Conservation (phyloP, 1,140 invertebrate species). For the Thaumetopoea pityocampa region DNA sequence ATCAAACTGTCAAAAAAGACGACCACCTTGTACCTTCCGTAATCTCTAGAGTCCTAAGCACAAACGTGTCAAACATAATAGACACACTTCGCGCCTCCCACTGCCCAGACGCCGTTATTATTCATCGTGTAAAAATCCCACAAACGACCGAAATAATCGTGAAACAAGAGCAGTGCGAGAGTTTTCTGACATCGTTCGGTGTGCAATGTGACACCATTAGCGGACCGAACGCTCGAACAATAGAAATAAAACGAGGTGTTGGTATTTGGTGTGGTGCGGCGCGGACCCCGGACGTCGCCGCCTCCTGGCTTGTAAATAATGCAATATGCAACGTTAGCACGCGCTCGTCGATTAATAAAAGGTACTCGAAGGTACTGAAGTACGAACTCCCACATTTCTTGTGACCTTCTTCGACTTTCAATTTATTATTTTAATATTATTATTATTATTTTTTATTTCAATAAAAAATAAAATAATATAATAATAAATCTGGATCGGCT, state of each 20-base stretch:
- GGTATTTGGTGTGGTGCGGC: constrained; percentile 43
- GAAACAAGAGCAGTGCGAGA: constrained; percentile 31
- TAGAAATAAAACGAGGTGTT: constrained; percentile 37
- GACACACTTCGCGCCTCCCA: constrained; percentile 1
- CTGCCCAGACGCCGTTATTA: constrained; percentile 16
- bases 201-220: constrained; percentile 63
- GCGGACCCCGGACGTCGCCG: constrained; percentile 28
- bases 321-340: constrained; percentile 1
- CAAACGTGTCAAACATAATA: constrained; percentile 1
- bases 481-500: too few species aligned
- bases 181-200: constrained; percentile 41
- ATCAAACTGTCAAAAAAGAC: too few species aligned
- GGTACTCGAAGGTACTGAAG: too few species aligned
- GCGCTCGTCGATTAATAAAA: not conserved
- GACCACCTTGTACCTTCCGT: not conserved
- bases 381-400: too few species aligned
- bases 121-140: constrained; percentile 31
- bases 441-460: not conserved
- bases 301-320: constrained; percentile 21
- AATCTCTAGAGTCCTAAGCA: not conserved
- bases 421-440: not conserved
- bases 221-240: constrained; percentile 37
- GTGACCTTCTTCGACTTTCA: not conserved
- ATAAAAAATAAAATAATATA: too few species aligned
- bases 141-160: constrained; percentile 34